These are phyloP conservation scores for Neoarius graeffei DNA, from an alignment of 2,113 vertebrate species.

Conservation along the genomic window DNA sequence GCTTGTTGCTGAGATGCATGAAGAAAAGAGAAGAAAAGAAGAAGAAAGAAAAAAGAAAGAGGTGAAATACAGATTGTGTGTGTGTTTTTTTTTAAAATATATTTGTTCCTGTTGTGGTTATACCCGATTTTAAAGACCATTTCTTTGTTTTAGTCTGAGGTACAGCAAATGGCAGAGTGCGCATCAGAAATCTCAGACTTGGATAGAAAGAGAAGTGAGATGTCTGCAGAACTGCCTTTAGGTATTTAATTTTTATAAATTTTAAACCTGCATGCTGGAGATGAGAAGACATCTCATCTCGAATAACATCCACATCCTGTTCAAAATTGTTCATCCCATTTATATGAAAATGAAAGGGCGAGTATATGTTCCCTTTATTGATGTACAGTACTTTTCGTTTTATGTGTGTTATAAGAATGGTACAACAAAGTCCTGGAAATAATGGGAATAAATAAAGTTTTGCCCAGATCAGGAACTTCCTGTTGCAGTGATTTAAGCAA, in stretches of 20 bases:
- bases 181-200: constrained; percentile 81
- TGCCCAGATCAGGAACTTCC: neutral
- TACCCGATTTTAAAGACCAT: neutral
- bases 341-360: neutral
- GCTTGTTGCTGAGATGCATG: constrained; percentile 86
- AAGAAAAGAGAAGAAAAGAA: constrained; percentile 87
- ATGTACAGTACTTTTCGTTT: neutral
- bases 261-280: neutral
- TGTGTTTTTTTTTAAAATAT: neutral
- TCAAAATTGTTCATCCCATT: neutral
- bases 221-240: constrained; percentile 85
- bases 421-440: neutral
- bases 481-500: neutral
- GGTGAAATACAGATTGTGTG: too few relatives aligned
- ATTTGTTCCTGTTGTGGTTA: neutral
- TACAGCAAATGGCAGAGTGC: constrained; percentile 82
- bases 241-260: constrained; percentile 67
- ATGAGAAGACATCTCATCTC: neutral
- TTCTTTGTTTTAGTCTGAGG: constrained; percentile 69
- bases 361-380: neutral
- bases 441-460: neutral
- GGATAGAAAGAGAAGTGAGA: constrained; percentile 84
- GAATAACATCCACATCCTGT: constrained; percentile 5
- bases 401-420: neutral
- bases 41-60: constrained; percentile 85